Evolutionary conservation across 2,113 vertebrate genomes (phyloP).

Genomic region (Carlito syrichta): DNA sequence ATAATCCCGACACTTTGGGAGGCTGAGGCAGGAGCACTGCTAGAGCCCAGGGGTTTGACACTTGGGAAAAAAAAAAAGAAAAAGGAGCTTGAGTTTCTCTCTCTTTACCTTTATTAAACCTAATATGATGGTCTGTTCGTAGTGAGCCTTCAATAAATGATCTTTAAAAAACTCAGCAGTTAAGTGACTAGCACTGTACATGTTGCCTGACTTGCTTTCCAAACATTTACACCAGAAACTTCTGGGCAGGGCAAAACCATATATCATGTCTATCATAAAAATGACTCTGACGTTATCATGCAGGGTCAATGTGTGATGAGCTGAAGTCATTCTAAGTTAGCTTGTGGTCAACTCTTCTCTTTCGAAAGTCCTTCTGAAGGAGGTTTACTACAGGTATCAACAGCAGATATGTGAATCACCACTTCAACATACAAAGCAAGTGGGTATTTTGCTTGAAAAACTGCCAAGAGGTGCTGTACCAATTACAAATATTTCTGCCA

Average conservation of each 20-base stretch:
- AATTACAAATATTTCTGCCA: neutral
- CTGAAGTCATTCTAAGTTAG: neutral
- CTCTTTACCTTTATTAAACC: neutral
- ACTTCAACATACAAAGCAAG: neutral
- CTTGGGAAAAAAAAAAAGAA: too few relatives aligned
- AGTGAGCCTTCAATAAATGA: neutral
- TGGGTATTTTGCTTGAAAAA: neutral
- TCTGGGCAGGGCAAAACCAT: neutral
- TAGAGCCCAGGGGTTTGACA: too few relatives aligned
- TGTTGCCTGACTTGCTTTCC: neutral
- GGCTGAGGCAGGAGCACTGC: too few relatives aligned
- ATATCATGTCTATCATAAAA: neutral
- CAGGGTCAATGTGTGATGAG: neutral
- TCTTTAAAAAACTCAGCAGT: neutral
- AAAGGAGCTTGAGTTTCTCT: neutral
- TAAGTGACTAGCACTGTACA: neutral
- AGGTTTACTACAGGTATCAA: neutral
- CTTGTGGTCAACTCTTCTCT: neutral
- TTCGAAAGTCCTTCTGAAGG: neutral
- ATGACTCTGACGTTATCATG: neutral
- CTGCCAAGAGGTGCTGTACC: neutral
- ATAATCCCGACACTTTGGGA: too few relatives aligned
- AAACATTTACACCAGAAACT: neutral
- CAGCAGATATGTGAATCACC: neutral
- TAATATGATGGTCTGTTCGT: neutral